Evolutionary conservation across 2,797 vertebrate species (phyloP), one percentile per base, ranked within the genome.

Genomic region (Diplodus sargus): DNA sequence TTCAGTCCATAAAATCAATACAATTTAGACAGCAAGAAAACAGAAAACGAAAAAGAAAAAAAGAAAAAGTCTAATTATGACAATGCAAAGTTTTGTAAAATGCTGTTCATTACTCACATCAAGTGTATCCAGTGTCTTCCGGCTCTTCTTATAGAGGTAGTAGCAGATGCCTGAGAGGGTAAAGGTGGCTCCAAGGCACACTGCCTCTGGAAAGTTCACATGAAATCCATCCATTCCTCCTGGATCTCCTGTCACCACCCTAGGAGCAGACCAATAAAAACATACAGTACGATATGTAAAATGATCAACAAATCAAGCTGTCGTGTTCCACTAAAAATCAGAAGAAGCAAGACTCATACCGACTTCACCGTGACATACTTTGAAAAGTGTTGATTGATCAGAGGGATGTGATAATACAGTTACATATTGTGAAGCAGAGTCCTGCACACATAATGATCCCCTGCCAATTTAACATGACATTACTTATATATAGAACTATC

Each of bases 111-210:
- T n/a, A 82, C 90, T 85, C 80, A 97, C 97, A 87, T 96, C 93
- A 28, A 97, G 93, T 74, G 90, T 94, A 3, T 95, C 84, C 51
- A 95, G 74, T 0, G 89, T 93, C 52, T 81, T 90, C 78, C 85
- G 90, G 81, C 94, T 96, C 90, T 88, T 96, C 76, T 86, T 93
- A 85, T 97, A 96, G 61, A 96, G 64, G 87, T 96, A 97, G 84
- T 94, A 97, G 82, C 95, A 97, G 57, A 97, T 75, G 15, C 96
- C 93, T 6, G 96, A 96, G 63, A 97, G 74, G 47, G 95, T 94
- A 0, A 97, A 62, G 87, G 96, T 97, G 81, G 95, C 93, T 18
- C 96, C 96, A 34, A 97, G 85, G 85, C 96, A 96, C 25, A 96
- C 84, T 9, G 94, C 90, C 79, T 97, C 96, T 57, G 92, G 68